Evolutionary conservation across 1,140 invertebrate species (phyloP).

Genomic region (Ooceraea biroi): DNA sequence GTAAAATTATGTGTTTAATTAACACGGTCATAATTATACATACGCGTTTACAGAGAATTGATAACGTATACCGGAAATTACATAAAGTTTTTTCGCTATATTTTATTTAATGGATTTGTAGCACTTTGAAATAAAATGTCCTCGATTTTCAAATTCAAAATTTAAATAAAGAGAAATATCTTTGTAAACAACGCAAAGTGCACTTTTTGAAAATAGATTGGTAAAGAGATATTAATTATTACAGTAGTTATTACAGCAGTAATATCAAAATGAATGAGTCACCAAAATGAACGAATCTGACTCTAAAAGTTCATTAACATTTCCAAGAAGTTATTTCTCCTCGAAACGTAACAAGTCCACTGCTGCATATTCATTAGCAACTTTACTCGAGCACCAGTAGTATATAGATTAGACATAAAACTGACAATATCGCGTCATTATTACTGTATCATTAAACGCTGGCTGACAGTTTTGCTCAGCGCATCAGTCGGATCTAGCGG

Average conservation of each 20-base stretch:
- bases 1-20: constrained; percentile 60
- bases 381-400: constrained; percentile 2
- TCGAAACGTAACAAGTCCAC: background rate
- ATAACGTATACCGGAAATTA: constrained; percentile 4
- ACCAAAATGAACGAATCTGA: background rate
- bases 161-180: no score
- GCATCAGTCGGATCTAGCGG: constrained; percentile 36
- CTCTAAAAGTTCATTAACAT: background rate
- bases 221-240: constrained; percentile 2
- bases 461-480: constrained; percentile 21
- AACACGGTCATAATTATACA: constrained; percentile 5
- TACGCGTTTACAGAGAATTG: background rate
- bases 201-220: no score
- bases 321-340: background rate
- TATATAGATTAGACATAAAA: background rate
- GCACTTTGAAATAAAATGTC: background rate
- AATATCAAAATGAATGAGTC: no score
- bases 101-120: background rate
- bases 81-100: background rate
- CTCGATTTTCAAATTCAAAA: no score
- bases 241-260: constrained; percentile 12
- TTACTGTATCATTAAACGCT: background rate
- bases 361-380: background rate
- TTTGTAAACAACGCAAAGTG: no score
- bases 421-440: constrained; percentile 5